Evolutionary conservation across 2,113 vertebrate species (phyloP).

Genomic region (Pelecanoides urinatrix): DNA sequence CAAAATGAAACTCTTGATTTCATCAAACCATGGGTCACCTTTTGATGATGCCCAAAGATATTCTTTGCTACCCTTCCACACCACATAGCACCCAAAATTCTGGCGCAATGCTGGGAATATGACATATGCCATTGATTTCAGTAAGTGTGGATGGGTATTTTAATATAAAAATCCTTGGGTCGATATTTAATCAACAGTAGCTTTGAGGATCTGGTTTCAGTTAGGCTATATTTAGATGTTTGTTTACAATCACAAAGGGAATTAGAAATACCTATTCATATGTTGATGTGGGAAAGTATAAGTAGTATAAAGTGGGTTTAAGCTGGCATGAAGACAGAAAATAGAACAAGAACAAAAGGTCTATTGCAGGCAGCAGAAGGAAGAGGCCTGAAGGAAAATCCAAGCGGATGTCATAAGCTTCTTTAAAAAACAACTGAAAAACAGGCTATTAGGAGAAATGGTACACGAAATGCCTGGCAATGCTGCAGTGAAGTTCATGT

Average conservation of each 20-base stretch:
- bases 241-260: background rate
- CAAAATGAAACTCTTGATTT: background rate
- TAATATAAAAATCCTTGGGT: background rate
- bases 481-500: background rate
- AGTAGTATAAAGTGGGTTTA: background rate
- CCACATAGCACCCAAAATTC: background rate
- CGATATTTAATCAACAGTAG: background rate
- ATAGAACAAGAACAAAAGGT: background rate
- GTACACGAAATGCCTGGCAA: background rate
- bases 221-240: background rate
- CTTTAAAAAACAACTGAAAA: background rate
- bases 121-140: background rate
- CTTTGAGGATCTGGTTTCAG: background rate
- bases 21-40: background rate
- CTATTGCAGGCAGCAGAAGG: background rate
- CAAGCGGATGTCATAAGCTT: background rate
- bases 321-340: background rate
- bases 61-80: background rate
- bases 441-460: background rate
- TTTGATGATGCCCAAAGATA: background rate
- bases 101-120: background rate
- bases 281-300: background rate
- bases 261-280: background rate
- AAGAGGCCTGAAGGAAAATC: background rate
- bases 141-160: background rate